Conservation (phyloP, 1,140 invertebrate genomes). For the Vanessa tameamea region DNA sequence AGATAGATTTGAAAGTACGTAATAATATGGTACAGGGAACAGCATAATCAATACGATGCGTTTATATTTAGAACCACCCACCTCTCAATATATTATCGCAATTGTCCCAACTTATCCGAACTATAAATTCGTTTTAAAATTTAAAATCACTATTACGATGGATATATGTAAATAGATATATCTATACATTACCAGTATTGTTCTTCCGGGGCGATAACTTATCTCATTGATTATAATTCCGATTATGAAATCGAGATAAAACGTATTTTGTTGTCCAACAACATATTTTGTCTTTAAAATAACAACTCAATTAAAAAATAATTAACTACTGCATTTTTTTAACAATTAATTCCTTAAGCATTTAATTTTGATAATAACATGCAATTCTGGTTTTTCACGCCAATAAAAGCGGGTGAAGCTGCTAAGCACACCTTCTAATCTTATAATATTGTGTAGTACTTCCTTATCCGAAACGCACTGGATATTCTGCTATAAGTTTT, state of each 20-base stretch:
- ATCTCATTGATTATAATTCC: not conserved
- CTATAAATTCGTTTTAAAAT: not conserved
- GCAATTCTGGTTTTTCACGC: too few relatives aligned
- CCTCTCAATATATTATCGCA: not conserved
- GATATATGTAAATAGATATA: not conserved
- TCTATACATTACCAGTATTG: not conserved
- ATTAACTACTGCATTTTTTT: too few relatives aligned
- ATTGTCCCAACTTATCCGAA: not conserved
- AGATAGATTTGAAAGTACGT: too few relatives aligned
- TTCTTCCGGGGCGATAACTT: conserved; percentile 1
- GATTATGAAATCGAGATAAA: not conserved
- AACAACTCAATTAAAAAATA: not conserved
- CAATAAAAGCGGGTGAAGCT: too few relatives aligned
- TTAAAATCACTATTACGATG: not conserved
- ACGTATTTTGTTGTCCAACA: not conserved
- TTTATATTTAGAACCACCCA: conserved; percentile 2
- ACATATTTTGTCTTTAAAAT: not conserved
- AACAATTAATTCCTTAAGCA: too few relatives aligned
- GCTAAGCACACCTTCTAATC: too few relatives aligned
- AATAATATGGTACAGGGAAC: not conserved
- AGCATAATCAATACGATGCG: not conserved
- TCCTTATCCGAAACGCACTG: too few relatives aligned
- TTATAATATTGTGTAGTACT: too few relatives aligned
- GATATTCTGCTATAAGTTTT: too few relatives aligned
- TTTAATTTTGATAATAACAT: too few relatives aligned